Conservation (phyloP, 2,797 vertebrate genomes). For the Choloepus didactylus region DNA sequence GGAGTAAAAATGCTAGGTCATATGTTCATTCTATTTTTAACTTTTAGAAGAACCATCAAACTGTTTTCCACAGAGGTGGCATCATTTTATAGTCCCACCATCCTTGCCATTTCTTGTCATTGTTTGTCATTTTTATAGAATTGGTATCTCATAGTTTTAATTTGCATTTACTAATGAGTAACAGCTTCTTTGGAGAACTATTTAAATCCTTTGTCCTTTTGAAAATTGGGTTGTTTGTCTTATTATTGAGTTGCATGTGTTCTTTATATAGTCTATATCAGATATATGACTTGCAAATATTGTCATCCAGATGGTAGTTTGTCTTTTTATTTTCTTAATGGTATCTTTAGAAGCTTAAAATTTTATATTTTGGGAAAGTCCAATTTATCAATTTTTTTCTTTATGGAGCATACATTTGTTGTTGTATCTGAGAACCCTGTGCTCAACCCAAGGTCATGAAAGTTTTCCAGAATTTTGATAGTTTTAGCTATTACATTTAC, state of each 20-base stretch:
- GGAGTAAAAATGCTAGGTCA: neutral
- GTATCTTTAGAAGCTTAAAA: neutral
- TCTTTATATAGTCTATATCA: neutral
- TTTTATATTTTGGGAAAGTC: constrained; percentile 42
- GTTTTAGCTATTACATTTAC: neutral
- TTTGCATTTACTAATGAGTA: neutral
- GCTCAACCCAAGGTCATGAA: neutral
- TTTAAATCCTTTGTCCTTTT: constrained; percentile 25
- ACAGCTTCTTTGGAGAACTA: neutral
- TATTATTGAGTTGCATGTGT: neutral
- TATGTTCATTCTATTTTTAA: neutral
- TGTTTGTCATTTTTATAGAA: neutral
- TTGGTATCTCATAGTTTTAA: neutral
- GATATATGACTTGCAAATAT: neutral
- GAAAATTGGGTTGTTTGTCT: neutral
- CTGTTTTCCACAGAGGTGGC: neutral
- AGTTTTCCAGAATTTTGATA: constrained; percentile 41
- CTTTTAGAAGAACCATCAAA: too few species aligned
- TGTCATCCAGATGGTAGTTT: neutral
- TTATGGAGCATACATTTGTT: neutral
- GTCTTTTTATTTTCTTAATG: constrained; percentile 38
- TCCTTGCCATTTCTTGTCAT: neutral
- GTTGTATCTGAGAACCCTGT: neutral
- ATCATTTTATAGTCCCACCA: neutral
- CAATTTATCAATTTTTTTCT: neutral